Conservation (phyloP, 2,888 invertebrate genomes). For the Oxystoma pomonae region DNA sequence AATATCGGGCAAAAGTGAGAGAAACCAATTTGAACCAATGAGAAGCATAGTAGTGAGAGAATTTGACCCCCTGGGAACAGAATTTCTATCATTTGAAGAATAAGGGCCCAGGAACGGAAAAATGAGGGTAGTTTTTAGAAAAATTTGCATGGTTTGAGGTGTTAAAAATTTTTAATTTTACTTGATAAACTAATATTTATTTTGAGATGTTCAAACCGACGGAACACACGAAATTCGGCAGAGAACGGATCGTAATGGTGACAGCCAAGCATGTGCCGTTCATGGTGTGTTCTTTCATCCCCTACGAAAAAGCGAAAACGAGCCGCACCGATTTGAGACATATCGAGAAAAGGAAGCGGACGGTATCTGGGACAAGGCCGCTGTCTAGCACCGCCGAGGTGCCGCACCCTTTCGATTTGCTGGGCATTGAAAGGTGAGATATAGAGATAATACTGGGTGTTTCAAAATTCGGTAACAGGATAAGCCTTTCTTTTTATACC, state of each 20-base stretch:
- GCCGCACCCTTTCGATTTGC: conserved; percentile 78
- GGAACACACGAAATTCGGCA: conserved; percentile 65
- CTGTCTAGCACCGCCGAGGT: conserved; percentile 79
- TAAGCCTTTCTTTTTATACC: too few relatives aligned
- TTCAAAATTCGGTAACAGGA: conserved; percentile 3
- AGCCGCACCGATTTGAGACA: conserved; percentile 32
- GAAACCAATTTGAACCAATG: too few relatives aligned
- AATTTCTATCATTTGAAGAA: too few relatives aligned
- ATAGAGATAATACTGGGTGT: not conserved
- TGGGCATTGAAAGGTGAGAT: conserved; percentile 69
- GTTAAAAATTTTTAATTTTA: too few relatives aligned
- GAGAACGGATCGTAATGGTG: conserved; percentile 79
- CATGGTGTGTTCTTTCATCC: conserved; percentile 81
- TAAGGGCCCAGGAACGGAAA: too few relatives aligned
- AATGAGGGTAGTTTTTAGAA: too few relatives aligned
- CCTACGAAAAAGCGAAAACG: conserved; percentile 58
- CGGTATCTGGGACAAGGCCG: conserved; percentile 78
- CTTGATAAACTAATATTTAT: too few relatives aligned
- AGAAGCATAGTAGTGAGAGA: too few relatives aligned
- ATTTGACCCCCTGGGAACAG: too few relatives aligned
- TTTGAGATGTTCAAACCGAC: conserved; percentile 57
- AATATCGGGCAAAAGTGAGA: too few relatives aligned
- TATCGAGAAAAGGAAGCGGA: conserved; percentile 63
- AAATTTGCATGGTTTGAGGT: too few relatives aligned
- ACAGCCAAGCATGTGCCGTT: conserved; percentile 76